Evolutionary conservation across 2,888 invertebrate genomes (phyloP).

Genomic region (Crocallis elinguaria): DNA sequence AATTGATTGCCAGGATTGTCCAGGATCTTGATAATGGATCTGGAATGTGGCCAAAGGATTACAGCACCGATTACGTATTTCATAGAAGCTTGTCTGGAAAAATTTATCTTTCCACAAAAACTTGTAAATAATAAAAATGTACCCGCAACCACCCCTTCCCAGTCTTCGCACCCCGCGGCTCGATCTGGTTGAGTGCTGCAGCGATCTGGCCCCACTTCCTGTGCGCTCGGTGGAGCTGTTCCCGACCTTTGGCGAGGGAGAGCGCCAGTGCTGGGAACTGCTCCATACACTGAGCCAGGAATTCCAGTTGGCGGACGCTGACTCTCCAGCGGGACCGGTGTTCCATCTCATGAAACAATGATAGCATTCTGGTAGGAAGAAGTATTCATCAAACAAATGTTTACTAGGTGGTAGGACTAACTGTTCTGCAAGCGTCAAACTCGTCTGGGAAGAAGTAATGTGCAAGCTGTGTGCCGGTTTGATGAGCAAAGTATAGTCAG

Average conservation of each 20-base stretch:
- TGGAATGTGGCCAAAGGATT: no score
- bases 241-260: slow-evolving; percentile 40
- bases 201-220: slow-evolving; percentile 47
- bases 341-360: not conserved
- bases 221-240: slow-evolving; percentile 32
- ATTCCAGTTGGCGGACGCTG: slow-evolving; percentile 38
- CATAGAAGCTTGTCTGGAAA: no score
- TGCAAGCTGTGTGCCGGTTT: no score
- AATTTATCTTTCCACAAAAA: no score
- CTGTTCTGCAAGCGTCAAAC: no score
- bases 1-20: no score
- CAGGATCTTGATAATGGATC: no score
- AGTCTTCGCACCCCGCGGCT: slow-evolving; percentile 36
- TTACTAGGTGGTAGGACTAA: no score
- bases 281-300: slow-evolving; percentile 46
- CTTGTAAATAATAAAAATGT: not conserved
- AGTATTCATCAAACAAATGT: not conserved
- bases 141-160: slow-evolving; percentile 38
- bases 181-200: slow-evolving; percentile 40
- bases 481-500: no score
- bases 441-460: no score
- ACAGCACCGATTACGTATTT: no score
- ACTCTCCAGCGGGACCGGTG: not conserved
- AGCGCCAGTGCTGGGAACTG: slow-evolving; percentile 42
- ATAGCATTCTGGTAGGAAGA: not conserved